A percentile compares a stretch with the other conserved stretches of the same genome.
Conservation (phyloP, 30 jellyfish, hydroid and myxozoan genomes). For the Cassiopea xamachana region DNA sequence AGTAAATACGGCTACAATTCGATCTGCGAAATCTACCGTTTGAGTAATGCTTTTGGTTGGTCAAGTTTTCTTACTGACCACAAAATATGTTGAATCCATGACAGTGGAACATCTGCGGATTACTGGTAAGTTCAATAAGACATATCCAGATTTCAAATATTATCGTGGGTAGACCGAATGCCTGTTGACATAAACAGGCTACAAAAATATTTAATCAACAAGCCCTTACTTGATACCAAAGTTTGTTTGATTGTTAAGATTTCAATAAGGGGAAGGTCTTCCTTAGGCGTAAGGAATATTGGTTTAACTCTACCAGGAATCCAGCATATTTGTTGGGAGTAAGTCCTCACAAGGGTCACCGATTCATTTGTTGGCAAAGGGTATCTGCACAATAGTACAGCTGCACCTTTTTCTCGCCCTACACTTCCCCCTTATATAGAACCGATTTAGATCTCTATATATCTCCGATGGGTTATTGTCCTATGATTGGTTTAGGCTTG, state of each 20-base stretch:
- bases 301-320: no score
- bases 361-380: no score
- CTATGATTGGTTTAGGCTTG: background rate
- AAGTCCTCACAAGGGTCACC: no score
- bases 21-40: background rate
- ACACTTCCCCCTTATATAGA: no score
- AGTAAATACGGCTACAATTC: background rate
- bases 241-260: background rate
- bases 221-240: background rate
- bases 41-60: background rate
- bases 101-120: background rate
- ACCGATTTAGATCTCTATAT: background rate
- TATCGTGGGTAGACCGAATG: background rate
- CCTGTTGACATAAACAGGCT: constrained; percentile 3
- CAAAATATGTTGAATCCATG: background rate
- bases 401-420: no score
- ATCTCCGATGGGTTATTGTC: background rate
- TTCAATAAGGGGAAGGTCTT: background rate
- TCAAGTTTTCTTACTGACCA: background rate
- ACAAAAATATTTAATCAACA: constrained; percentile 7
- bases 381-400: no score
- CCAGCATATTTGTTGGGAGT: no score
- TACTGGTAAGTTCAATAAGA: background rate
- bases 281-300: no score
- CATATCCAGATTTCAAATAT: background rate